Evolutionary conservation across 2,888 invertebrate species (phyloP), one percentile per base, ranked within the genome.

Genomic region (Leptopterna dolabrata): DNA sequence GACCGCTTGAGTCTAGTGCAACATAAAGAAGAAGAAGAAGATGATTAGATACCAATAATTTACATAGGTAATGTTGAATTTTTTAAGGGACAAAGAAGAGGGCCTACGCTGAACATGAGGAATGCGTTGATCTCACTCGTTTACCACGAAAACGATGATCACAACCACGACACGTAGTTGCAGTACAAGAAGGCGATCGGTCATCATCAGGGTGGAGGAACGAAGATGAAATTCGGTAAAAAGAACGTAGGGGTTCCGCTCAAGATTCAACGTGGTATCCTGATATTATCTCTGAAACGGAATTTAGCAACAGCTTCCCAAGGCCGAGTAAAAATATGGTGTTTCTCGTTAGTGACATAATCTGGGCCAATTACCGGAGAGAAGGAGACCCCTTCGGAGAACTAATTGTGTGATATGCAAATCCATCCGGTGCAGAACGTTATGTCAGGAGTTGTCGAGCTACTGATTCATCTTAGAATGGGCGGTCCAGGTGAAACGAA

Each of bases 291-390:
- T 36, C 36, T 16, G 36, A 27, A 19, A 63, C 24, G 36, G 41
- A 73, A 36, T 73, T 73, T 73, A 36, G 73, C 73, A 73, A 73
- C 73, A 73, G 36, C 73, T 73, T 36, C 36, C 73, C 73, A 73
- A 73, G 73, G 73, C 73, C 73, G 73, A 36, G 73, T 73, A 30
- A 73, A 73, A 73, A 30, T 30, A 73, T 36, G n/a, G 73, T 73
- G 73, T 73, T 73, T 73, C 73, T 73, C 73, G 73, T 73, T 73
- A 73, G 73, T 73, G 73, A 73, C 73, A 73, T 73, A 73, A 73
- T 30, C 73, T 63, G 73, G 73, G 36, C 73, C 73, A 73, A 73
- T 73, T 73, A 73, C 73, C 36, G 2, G 73, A 0, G 63, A 11
- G 63, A 13, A 63, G 63, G 63, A 63, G 27, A 27, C 24, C 63